Conservation (phyloP, 2,797 vertebrate genomes). For the Trematomus bernacchii region DNA sequence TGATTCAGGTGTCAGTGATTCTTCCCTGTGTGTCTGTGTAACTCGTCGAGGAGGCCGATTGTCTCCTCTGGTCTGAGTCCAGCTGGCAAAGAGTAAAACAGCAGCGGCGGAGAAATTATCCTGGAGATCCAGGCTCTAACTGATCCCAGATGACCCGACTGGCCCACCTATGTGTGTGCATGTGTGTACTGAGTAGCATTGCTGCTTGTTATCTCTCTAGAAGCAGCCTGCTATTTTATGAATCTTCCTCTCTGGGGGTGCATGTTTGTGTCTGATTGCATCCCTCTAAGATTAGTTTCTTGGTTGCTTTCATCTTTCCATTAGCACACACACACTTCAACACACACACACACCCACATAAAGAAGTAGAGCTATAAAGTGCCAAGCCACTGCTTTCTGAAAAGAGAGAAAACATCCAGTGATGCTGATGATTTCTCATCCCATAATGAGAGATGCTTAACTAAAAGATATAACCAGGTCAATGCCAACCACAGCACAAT, state of each 20-base stretch:
- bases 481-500: constrained; percentile 17
- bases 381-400: constrained; percentile 11
- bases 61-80: constrained; percentile 56
- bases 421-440: constrained; percentile 3
- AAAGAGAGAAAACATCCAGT: constrained; percentile 18
- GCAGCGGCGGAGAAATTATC: constrained; percentile 37
- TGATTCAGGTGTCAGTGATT: constrained; percentile 28
- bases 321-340: constrained; percentile 15
- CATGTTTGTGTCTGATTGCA: constrained; percentile 25
- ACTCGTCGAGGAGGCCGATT: constrained; percentile 33
- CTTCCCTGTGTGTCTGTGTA: constrained; percentile 38
- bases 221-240: constrained; percentile 25
- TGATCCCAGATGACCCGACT: constrained; percentile 63
- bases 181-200: not conserved
- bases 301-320: constrained; percentile 47
- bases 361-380: constrained; percentile 14
- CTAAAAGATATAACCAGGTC: constrained; percentile 17
- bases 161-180: constrained; percentile 54
- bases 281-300: constrained; percentile 28
- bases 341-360: constrained; percentile 9
- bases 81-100: constrained; percentile 61
- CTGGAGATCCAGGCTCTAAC: constrained; percentile 41
- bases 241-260: constrained; percentile 12
- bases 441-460: constrained; percentile 28
- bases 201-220: constrained; percentile 29